phyloP scores from a whole-genome alignment of 2,797 vertebrate genomes.

The Leucoraja ocellata region DNA sequence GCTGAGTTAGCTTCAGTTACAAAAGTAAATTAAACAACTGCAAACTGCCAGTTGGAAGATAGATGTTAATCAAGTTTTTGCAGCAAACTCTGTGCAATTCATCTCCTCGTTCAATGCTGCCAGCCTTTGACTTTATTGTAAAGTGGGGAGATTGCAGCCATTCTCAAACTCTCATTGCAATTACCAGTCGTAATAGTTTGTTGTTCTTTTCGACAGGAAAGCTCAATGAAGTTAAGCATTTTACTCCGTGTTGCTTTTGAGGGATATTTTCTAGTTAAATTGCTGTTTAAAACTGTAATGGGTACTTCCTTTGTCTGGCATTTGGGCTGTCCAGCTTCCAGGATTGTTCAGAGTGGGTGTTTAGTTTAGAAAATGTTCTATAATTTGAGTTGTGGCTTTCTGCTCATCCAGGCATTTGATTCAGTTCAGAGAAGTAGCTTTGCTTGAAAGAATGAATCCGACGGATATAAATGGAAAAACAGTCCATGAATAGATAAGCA shows the following conservation, averaged over 20 bases:
- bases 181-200: background rate
- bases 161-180: background rate
- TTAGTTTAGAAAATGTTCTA: constrained; percentile 3
- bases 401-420: background rate
- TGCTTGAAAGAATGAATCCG: background rate
- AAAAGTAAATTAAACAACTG: constrained; percentile 43
- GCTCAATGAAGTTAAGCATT: background rate
- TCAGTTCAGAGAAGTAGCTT: background rate
- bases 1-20: constrained; percentile 45
- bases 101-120: constrained; percentile 36
- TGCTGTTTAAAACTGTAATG: constrained; percentile 9
- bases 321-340: background rate
- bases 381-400: background rate
- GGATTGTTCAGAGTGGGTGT: background rate
- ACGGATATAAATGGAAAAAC: background rate
- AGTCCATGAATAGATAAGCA: constrained; percentile 32
- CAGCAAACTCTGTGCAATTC: constrained; percentile 37
- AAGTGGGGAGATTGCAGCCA: background rate
- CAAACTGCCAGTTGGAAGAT: constrained; percentile 39
- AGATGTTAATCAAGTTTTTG: constrained; percentile 39
- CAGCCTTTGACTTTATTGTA: background rate
- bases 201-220: background rate
- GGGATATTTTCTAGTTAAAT: background rate
- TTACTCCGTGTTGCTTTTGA: background rate
- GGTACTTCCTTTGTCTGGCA: background rate